Evolutionary conservation across 2,888 invertebrate species (phyloP), one percentile per base, ranked within the genome.

Genomic region (Athalia rosae): DNA sequence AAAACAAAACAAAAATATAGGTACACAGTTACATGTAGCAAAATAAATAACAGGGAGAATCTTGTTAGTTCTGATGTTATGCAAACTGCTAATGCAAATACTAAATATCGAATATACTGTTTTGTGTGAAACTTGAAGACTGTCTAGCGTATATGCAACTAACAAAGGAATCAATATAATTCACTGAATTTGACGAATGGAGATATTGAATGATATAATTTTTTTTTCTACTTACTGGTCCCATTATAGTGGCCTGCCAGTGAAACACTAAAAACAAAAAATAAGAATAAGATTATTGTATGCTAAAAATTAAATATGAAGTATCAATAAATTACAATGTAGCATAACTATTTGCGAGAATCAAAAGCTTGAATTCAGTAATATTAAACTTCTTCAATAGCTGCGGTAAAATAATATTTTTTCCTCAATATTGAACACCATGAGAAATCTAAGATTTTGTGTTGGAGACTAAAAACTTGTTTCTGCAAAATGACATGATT

Each of bases 171-270:
- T 28, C 28, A 28, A 0, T 28, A 1, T 28, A 28, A 28, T 28
- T 28, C 28, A 28, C 28, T 1, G 28, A 28, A 28, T 28, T 28
- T 28, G 28, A 28, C 45, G 3, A 6, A n/a, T 15, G 13, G 9
- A 45, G 47, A 15, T 53, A 45, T 53, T 13, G 13, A 45, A 58
- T 71, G 41, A 8, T 7, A 1, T 50, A 50, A 53, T 50, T 15
- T 50, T 76, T 74, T 41, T 58, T 81, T 81, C 78, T 91, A 95
- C 97, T 96, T 94, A 97, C 97, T 93, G 99, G 99, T 93, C 99
- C 99, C 98, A 99, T 98, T 91, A 99, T 99, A 93, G 99, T 99
- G 92, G 99, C 99, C 94, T 99, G 99, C 99, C 99, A 99, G 92
- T 99, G 99, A 94, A 99, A 99, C 92, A 99, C 98, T 98, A 93